phyloP scores from a whole-genome alignment of 1,140 invertebrate species.

The Atta texana region DNA sequence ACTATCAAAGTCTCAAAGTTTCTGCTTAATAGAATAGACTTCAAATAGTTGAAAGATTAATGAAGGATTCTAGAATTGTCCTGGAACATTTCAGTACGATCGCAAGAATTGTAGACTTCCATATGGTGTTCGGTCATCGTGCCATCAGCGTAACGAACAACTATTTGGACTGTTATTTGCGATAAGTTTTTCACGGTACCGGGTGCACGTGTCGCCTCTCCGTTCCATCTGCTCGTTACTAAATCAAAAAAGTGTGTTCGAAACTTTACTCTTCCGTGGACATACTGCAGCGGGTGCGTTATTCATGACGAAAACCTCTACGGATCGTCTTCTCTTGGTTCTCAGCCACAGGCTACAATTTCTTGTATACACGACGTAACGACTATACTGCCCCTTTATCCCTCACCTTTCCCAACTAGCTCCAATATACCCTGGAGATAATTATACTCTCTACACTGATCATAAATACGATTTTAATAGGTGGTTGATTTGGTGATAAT shows the following conservation, averaged over 20 bases:
- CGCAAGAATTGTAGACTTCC: constrained; percentile 38
- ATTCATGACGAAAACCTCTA: constrained; percentile 74
- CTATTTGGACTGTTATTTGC: constrained; percentile 59
- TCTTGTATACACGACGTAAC: constrained; percentile 70
- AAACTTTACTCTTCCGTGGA: constrained; percentile 59
- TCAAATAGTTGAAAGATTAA: background rate
- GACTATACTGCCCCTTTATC: constrained; percentile 35
- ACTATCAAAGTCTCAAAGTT: background rate
- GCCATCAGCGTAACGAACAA: constrained; percentile 58
- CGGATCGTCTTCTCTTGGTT: constrained; percentile 66
- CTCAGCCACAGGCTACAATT: constrained; percentile 69
- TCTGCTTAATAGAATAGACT: background rate
- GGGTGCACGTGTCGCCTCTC: constrained; percentile 52
- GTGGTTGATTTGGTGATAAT: background rate
- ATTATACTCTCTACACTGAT: constrained; percentile 30
- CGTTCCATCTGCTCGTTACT: constrained; percentile 57
- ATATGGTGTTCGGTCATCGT: constrained; percentile 49
- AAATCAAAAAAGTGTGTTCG: constrained; percentile 59
- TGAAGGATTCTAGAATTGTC: constrained; percentile 18
- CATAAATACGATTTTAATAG: constrained; percentile 40
- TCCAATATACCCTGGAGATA: constrained; percentile 27
- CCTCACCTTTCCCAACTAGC: constrained; percentile 7
- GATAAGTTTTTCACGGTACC: constrained; percentile 48
- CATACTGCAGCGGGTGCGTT: constrained; percentile 66
- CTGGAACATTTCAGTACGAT: constrained; percentile 1